Evolutionary conservation across 1,140 invertebrate genomes (phyloP).

Genomic region (roundworm (Caenorhabditis elegans)): WBcel235 BX284606.5:6574501-6575000

Average conservation of each 20-base stretch:
- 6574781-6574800: conserved; percentile 11
- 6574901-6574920: too few relatives aligned
- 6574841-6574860: too few relatives aligned
- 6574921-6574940: too few relatives aligned
- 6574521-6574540: conserved; percentile 23
- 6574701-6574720: not conserved
- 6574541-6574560: conserved; percentile 29
- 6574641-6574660: not conserved
- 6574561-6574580: conserved; percentile 26
- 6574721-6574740: not conserved
- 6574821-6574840: not conserved
- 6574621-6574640: not conserved
- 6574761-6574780: not conserved
- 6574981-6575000: too few relatives aligned
- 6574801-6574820: not conserved
- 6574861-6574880: too few relatives aligned
- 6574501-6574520: conserved; percentile 17
- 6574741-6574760: conserved; percentile 9
- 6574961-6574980: too few relatives aligned
- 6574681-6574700: conserved; percentile 9
- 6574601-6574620: conserved; percentile 22
- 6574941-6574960: too few relatives aligned
- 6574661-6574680: not conserved
- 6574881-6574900: too few relatives aligned
- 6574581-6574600: not conserved